Percentiles rank a stretch among this genome's conserved stretches.
These are phyloP conservation scores for Colletes gigas DNA, from an alignment of 1,140 invertebrate species.

Conservation along the genomic window DNA sequence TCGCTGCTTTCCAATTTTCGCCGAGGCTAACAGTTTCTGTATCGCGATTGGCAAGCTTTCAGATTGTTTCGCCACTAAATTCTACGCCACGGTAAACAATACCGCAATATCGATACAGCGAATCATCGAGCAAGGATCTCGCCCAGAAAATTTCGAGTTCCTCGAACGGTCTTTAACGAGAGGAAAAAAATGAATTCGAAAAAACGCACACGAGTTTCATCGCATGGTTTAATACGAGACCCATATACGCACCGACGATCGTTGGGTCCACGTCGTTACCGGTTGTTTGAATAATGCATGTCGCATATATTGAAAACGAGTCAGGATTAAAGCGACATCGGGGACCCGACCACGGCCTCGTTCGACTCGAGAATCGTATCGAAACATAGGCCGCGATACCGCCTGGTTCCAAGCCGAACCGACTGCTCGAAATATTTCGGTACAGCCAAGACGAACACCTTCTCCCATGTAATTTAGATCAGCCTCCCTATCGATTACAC, in stretches of 20 bases:
- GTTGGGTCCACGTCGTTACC: slow-evolving; percentile 41
- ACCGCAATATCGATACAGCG: too few relatives aligned
- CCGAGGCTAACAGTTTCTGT: too few relatives aligned
- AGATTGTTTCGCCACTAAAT: too few relatives aligned
- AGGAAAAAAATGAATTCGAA: too few relatives aligned
- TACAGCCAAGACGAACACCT: background rate
- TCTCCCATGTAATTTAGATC: background rate
- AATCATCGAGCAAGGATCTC: too few relatives aligned
- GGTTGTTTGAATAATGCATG: slow-evolving; percentile 54
- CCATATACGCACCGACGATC: slow-evolving; percentile 46
- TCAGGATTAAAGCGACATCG: slow-evolving; percentile 55
- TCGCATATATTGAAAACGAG: slow-evolving; percentile 52
- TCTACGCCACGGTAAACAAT: too few relatives aligned
- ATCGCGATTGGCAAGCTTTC: too few relatives aligned
- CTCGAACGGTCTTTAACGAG: too few relatives aligned
- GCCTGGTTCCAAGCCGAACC: background rate
- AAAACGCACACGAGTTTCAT: background rate
- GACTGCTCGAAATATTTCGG: background rate
- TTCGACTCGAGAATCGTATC: slow-evolving; percentile 42
- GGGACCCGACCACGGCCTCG: slow-evolving; percentile 17
- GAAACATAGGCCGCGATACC: slow-evolving; percentile 35
- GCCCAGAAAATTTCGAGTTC: too few relatives aligned
- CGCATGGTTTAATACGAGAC: slow-evolving; percentile 14
- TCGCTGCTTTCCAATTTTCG: too few relatives aligned
- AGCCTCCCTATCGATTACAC: too few relatives aligned